Conservation (phyloP, 2,113 vertebrate genomes). For the Oryctolagus cuniculus region mOryCun1.1 NC_091445.1:9988001-9988500, state of each 20-base stretch:
- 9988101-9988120: neutral
- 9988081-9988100: conserved; percentile 34
- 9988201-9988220: neutral
- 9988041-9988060: neutral
- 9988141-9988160: neutral
- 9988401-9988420: neutral
- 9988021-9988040: too few relatives aligned
- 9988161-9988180: neutral
- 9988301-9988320: neutral
- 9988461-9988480: neutral
- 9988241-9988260: neutral
- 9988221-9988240: neutral
- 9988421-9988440: neutral
- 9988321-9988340: neutral
- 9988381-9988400: neutral
- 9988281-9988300: neutral
- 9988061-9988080: neutral
- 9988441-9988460: neutral
- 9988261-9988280: neutral
- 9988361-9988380: neutral
- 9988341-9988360: neutral
- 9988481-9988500: neutral
- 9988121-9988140: conserved; percentile 26
- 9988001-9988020: too few relatives aligned
- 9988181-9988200: neutral